Evolutionary conservation across 2,113 vertebrate genomes (phyloP), one percentile per base, ranked within the genome.

Genomic region (Oxygymnocypris stewartii): DNA sequence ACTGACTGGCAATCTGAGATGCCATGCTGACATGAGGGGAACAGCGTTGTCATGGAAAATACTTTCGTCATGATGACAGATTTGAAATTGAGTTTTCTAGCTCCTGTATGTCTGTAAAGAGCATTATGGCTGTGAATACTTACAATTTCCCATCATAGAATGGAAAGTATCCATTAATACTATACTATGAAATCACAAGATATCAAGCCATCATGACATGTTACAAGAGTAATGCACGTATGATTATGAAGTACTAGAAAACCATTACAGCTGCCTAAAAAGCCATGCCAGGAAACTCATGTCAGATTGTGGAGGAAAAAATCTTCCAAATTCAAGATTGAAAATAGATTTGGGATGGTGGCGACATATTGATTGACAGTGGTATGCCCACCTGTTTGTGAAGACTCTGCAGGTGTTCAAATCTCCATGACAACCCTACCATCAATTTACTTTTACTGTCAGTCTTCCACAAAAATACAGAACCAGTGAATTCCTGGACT

Each of bases 371-470:
- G 31, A 37, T 73, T 83, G 73, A 89, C 87, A 89, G 20, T 65
- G 54, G 88, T 91, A 76, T 78, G 81, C 90, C 35, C 92, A 94
- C 91, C 90, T 93, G 91, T 92, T 82, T 86, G 79, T 40, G 44
- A 88, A 88, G 87, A 74, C 80, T 75, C 87, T 88, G 90, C 93
- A 94, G 92, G 93, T 94, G 93, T 92, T 92, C 81, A n/a, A 54
- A 86, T 90, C 80, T 28, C 31, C 73, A 88, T 86, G 90, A 89
- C 86, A 82, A 89, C 88, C 79, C 85, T 54, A 61, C 75, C 79
- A 85, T 88, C 89, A 90, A 91, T 90, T 89, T 88, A 63, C 75
- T 59, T 65, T 47, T 69, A 35, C 61, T 82, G 51, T 84, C 84
- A 84, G 13, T 42, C 44, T 44, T 40, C 77, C 63, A 71, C 57